Conservation (phyloP, 2,113 vertebrate species). For the Mastomys natalensis region DNA sequence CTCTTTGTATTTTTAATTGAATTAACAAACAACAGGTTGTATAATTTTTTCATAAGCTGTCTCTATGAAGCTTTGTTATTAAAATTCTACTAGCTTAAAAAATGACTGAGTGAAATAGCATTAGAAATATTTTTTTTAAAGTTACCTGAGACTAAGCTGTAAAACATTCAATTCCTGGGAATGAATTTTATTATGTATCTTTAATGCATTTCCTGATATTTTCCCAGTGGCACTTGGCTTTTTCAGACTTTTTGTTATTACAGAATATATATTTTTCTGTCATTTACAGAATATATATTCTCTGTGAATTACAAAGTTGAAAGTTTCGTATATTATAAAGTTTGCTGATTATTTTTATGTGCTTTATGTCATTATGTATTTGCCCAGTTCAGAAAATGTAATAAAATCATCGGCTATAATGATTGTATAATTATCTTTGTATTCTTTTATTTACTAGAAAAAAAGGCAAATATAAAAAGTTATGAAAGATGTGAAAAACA, state of each 20-base stretch:
- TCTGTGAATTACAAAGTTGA: slow-evolving; percentile 45
- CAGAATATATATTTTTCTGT: slow-evolving; percentile 27
- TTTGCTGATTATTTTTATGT: slow-evolving; percentile 57
- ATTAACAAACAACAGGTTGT: not conserved
- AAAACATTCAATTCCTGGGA: slow-evolving; percentile 43
- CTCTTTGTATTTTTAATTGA: not conserved
- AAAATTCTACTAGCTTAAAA: slow-evolving; percentile 57
- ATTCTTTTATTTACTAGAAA: slow-evolving; percentile 42
- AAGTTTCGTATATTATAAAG: slow-evolving; percentile 35
- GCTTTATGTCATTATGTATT: slow-evolving; percentile 39
- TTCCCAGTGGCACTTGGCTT: slow-evolving; percentile 44
- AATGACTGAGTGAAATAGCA: slow-evolving; percentile 31
- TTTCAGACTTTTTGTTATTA: slow-evolving; percentile 55
- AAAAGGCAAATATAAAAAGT: slow-evolving; percentile 8
- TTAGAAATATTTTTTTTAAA: slow-evolving; percentile 55
- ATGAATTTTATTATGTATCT: slow-evolving; percentile 32
- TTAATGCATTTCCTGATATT: slow-evolving; percentile 37
- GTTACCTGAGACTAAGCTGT: slow-evolving; percentile 48
- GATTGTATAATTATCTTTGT: slow-evolving; percentile 31
- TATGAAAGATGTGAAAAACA: slow-evolving; percentile 21
- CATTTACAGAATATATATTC: slow-evolving; percentile 32
- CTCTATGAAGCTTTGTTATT: slow-evolving; percentile 44
- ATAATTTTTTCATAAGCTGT: slow-evolving; percentile 1
- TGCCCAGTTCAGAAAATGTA: slow-evolving; percentile 63
- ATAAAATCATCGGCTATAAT: slow-evolving; percentile 59